Percentiles rank a stretch among this genome's conserved stretches.
These are phyloP conservation scores for Panagrolaimus sp. DNA, from an alignment of 1,140 invertebrate species.

Conservation along the genomic window DNA sequence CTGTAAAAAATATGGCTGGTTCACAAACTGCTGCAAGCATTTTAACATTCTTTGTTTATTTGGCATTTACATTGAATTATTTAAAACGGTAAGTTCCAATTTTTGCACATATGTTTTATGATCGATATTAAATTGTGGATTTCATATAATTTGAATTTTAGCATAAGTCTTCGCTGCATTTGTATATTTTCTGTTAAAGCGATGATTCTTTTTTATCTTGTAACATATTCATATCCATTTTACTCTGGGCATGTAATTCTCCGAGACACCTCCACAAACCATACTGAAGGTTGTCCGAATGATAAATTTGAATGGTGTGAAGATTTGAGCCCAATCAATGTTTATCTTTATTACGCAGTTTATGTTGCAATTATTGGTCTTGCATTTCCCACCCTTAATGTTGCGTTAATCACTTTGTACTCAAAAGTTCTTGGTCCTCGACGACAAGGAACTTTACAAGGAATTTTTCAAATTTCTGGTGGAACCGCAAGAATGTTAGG, in stretches of 20 bases:
- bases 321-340: conserved; percentile 36
- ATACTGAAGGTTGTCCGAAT: background rate
- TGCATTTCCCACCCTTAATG: conserved; percentile 40
- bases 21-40: conserved; percentile 29
- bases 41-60: conserved; percentile 29
- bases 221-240: conserved; percentile 46
- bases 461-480: conserved; percentile 45
- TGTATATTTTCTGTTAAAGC: conserved; percentile 41
- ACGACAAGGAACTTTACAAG: conserved; percentile 43
- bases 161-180: conserved; percentile 36
- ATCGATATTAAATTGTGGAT: no score
- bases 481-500: conserved; percentile 41
- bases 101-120: no score
- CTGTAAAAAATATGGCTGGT: conserved; percentile 29
- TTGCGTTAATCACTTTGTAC: conserved; percentile 49
- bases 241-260: conserved; percentile 24
- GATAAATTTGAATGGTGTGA: conserved; percentile 39
- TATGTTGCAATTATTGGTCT: conserved; percentile 43
- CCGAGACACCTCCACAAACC: background rate
- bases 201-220: conserved; percentile 39
- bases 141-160: conserved; percentile 24
- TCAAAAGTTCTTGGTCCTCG: conserved; percentile 41
- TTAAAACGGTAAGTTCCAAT: no score
- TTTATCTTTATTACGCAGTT: conserved; percentile 40
- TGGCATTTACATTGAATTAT: conserved; percentile 25